Percentiles rank a stretch among this genome's conserved stretches.
These are phyloP conservation scores for Ursus arctos DNA, from an alignment of 2,113 vertebrate species.

Conservation along the genomic window DNA sequence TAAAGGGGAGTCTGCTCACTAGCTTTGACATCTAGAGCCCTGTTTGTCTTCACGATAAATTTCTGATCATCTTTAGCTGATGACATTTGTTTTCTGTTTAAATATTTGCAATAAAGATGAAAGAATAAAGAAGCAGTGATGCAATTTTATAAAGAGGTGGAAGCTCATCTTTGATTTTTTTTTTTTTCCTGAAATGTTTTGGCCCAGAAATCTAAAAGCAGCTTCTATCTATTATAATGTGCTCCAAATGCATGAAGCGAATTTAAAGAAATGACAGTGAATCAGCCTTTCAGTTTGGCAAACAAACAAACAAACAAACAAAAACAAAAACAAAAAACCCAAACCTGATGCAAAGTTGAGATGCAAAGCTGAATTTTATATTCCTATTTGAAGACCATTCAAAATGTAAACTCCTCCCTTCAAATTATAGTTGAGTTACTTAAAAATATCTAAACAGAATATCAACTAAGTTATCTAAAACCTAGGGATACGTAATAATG, in stretches of 20 bases:
- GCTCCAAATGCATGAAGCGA: constrained; percentile 44
- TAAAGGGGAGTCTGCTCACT: background rate
- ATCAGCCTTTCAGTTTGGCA: constrained; percentile 42
- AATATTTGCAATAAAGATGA: constrained; percentile 45
- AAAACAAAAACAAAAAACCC: background rate
- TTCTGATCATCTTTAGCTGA: constrained; percentile 10
- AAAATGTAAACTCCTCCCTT: background rate
- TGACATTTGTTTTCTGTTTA: constrained; percentile 39
- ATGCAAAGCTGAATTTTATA: constrained; percentile 62
- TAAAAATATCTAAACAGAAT: constrained; percentile 46
- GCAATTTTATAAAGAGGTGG: constrained; percentile 42
- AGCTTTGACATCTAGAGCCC: background rate
- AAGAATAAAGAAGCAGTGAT: background rate
- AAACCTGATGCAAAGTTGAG: background rate
- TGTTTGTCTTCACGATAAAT: background rate
- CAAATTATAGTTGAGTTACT: constrained; percentile 26
- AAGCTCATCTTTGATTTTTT: constrained; percentile 36
- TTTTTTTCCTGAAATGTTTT: constrained; percentile 45
- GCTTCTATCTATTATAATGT: constrained; percentile 58
- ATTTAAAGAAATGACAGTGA: constrained; percentile 19
- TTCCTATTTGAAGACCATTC: constrained; percentile 62
- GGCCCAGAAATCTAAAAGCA: constrained; percentile 49
- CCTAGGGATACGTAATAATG: background rate
- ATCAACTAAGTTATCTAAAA: background rate
- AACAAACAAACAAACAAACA: background rate